Percentiles rank a stretch among this genome's conserved stretches.
These are phyloP conservation scores for Eupeodes latifasciatus DNA, from an alignment of 2,888 invertebrate species.

Conservation along the genomic window DNA sequence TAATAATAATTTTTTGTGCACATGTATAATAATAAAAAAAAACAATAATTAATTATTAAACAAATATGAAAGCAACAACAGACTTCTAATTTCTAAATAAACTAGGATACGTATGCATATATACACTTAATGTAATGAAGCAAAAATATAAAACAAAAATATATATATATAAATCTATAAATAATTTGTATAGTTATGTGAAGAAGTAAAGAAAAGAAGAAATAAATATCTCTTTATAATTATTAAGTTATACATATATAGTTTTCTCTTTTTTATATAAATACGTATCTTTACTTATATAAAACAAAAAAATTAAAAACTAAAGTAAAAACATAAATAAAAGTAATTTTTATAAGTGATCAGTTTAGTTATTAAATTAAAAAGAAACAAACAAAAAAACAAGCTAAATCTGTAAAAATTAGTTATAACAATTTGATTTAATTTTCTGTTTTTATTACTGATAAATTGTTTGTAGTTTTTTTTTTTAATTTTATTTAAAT, in stretches of 20 bases:
- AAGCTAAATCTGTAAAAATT: slow-evolving; percentile 67
- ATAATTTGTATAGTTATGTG: slow-evolving; percentile 72
- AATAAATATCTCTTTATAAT: slow-evolving; percentile 66
- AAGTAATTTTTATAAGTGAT: slow-evolving; percentile 69
- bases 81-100: slow-evolving; percentile 75
- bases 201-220: slow-evolving; percentile 34
- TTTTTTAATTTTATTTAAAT: slow-evolving; percentile 50
- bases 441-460: slow-evolving; percentile 40
- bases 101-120: slow-evolving; percentile 68
- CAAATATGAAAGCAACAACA: slow-evolving; percentile 62
- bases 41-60: slow-evolving; percentile 57
- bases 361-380: slow-evolving; percentile 59
- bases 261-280: slow-evolving; percentile 70
- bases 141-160: slow-evolving; percentile 34
- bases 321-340: slow-evolving; percentile 46
- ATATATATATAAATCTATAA: slow-evolving; percentile 51
- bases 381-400: slow-evolving; percentile 12
- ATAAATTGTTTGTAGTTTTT: slow-evolving; percentile 46
- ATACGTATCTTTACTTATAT: slow-evolving; percentile 70
- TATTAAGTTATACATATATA: slow-evolving; percentile 63
- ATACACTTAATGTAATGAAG: slow-evolving; percentile 67
- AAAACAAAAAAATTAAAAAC: slow-evolving; percentile 30
- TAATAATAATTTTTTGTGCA: slow-evolving; percentile 60
- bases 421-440: slow-evolving; percentile 60
- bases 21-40: slow-evolving; percentile 63